Percentiles rank a stretch among this genome's conserved stretches.
Evolutionary conservation across 1,140 invertebrate genomes (phyloP).

Genomic region (Cheumatopsyche charites): DNA sequence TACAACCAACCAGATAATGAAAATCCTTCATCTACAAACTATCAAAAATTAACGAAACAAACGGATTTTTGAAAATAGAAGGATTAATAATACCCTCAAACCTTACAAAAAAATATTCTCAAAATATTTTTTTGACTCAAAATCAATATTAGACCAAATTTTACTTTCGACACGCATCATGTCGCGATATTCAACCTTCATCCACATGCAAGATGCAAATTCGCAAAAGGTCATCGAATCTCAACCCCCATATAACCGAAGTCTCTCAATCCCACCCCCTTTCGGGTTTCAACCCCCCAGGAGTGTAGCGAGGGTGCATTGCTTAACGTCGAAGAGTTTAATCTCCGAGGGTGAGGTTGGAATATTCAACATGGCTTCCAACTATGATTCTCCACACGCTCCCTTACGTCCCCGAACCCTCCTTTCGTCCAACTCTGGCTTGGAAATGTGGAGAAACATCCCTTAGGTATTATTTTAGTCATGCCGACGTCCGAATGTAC

Average conservation of each 20-base stretch:
- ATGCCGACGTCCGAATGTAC: slow-evolving; percentile 27
- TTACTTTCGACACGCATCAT: too few species aligned
- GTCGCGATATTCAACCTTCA: not conserved
- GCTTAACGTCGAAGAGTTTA: slow-evolving; percentile 44
- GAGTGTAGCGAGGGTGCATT: too few species aligned
- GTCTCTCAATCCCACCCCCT: slow-evolving; percentile 23
- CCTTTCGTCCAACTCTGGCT: not conserved
- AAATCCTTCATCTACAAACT: too few species aligned
- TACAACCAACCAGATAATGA: too few species aligned
- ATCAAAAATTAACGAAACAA: too few species aligned
- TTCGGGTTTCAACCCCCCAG: too few species aligned
- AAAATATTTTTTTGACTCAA: too few species aligned
- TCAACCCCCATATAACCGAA: not conserved
- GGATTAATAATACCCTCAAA: too few species aligned
- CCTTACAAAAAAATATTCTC: too few species aligned
- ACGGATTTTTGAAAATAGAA: too few species aligned
- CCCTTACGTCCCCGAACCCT: slow-evolving; percentile 8
- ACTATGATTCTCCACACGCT: slow-evolving; percentile 25
- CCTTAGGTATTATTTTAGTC: slow-evolving; percentile 47
- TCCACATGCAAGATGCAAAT: slow-evolving; percentile 3
- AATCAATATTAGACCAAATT: too few species aligned
- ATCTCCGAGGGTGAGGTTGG: slow-evolving; percentile 41
- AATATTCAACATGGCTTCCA: slow-evolving; percentile 48
- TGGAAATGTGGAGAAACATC: slow-evolving; percentile 26
- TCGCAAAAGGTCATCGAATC: not conserved